phyloP scores from a whole-genome alignment of 2,113 vertebrate species.

The Hydropotes inermis region DNA sequence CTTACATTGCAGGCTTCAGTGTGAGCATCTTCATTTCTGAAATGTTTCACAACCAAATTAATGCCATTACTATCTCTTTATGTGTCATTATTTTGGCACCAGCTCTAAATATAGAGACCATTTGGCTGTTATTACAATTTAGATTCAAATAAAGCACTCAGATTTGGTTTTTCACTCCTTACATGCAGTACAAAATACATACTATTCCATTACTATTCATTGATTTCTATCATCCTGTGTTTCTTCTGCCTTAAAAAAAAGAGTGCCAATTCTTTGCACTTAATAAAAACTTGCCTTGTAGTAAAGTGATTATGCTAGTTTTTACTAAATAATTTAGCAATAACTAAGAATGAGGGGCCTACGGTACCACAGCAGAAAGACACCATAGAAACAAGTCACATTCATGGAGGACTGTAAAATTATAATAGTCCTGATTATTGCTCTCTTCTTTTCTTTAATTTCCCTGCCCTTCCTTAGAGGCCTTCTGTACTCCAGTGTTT shows the following conservation, averaged over 20 bases:
- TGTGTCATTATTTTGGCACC: conserved; percentile 49
- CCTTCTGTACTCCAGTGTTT: conserved; percentile 95
- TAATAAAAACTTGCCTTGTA: conserved; percentile 1
- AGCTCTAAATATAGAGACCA: conserved; percentile 41
- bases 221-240: conserved; percentile 39
- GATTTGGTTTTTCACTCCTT: conserved; percentile 31
- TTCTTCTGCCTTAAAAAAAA: not conserved
- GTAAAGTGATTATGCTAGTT: not conserved
- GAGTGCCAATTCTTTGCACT: conserved; percentile 7
- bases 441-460: conserved; percentile 34
- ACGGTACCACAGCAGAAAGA: not conserved
- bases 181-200: conserved; percentile 26
- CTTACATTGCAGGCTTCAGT: conserved; percentile 20
- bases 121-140: conserved; percentile 36
- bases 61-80: conserved; percentile 34
- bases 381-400: not conserved
- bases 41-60: conserved; percentile 55
- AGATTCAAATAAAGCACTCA: conserved; percentile 51
- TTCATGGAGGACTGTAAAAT: conserved; percentile 22
- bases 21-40: conserved; percentile 58
- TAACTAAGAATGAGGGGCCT: not conserved
- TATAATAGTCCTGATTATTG: not conserved
- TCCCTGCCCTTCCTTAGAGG: conserved; percentile 84
- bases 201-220: not conserved
- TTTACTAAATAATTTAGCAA: conserved; percentile 37